Base-by-base conservation (phyloP, 2,888 invertebrate genomes). In the Spicauda simplicius region DNA sequence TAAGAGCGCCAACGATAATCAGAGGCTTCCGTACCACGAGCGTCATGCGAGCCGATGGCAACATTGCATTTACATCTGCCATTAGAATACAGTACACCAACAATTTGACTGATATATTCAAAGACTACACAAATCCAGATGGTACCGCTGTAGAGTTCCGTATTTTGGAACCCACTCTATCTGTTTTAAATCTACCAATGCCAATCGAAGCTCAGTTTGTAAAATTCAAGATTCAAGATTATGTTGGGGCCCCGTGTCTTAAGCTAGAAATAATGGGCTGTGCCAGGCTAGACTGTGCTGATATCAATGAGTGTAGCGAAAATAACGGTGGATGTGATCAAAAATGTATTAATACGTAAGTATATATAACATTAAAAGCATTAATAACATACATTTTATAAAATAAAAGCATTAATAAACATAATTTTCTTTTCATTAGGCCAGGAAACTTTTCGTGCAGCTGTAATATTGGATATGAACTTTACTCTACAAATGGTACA, bases 231-330 rank as follows among this genome's bases (percentile, higher is more conserved):
- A 96, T 98, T 62, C 95, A 97, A 89, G 97, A 98, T 83, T 98
- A 97, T 80, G 96, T 97, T 0, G 96, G 96, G 8, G 97, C 98
- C 0, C 98, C 98, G 0, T 98, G 98, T 80, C 89, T 98, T 69
- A 97, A 97, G 84, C 88, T 98, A 69, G 98, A 98, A 94, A 94
- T 98, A 48, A 98, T 98, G 97, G 98, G 98, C 18, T 98, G 98
- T 81, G 97, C 97, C 0, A 94, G 98, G 74, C 93, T 98, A 74
- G 98, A 98, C 80, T 98, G 98, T 82, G 94, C 95, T 16, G 98
- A 98, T 80, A 94, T 97, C 55, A 98, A 98, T 79, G 98, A 98
- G 83, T 98, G 98, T 81, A 94, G 95, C 55, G 95, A 94, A 37
- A 96, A 96, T 74, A 98, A 98, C 80, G 98, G 98, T 14, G 98